These are phyloP conservation scores for Sceloporus tristichus DNA, from an alignment of 2,113 vertebrate species.

Conservation along the genomic window DNA sequence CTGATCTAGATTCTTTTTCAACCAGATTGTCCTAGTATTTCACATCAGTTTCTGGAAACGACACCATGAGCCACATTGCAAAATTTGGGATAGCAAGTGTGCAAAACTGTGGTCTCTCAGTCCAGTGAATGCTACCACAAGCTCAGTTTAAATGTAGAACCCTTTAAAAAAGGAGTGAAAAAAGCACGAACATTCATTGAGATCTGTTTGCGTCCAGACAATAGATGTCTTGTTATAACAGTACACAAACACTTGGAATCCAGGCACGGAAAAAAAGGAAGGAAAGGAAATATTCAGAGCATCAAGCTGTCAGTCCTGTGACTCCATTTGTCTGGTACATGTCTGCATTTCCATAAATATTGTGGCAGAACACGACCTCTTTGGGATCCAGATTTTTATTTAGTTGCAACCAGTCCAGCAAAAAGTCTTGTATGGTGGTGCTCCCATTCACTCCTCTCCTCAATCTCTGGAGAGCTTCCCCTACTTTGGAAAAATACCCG, in stretches of 20 bases:
- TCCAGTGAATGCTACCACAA: not conserved
- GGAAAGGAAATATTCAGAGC: not conserved
- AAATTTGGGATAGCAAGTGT: not conserved
- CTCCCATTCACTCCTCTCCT: too few species aligned
- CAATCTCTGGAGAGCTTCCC: too few species aligned
- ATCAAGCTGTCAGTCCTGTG: not conserved
- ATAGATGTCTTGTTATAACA: conserved; percentile 2
- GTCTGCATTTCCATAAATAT: conserved; percentile 23
- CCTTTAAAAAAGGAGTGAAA: not conserved
- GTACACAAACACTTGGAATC: not conserved
- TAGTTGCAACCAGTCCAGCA: not conserved
- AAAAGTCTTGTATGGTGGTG: not conserved
- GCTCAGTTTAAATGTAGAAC: not conserved
- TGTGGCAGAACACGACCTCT: conserved; percentile 3
- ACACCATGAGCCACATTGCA: not conserved
- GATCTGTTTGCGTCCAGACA: not conserved
- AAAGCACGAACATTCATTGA: not conserved
- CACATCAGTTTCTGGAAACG: rapidly evolving
- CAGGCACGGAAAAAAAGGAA: not conserved
- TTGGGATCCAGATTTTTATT: not conserved
- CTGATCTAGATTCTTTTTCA: not conserved
- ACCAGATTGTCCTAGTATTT: not conserved
- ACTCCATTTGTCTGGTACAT: conserved; percentile 7
- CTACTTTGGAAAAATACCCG: too few species aligned
- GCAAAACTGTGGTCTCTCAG: not conserved